A percentile compares a stretch with the other conserved stretches of the same genome.
Evolutionary conservation across 2,113 vertebrate species (phyloP).

Genomic region (Sorex fumeus): DNA sequence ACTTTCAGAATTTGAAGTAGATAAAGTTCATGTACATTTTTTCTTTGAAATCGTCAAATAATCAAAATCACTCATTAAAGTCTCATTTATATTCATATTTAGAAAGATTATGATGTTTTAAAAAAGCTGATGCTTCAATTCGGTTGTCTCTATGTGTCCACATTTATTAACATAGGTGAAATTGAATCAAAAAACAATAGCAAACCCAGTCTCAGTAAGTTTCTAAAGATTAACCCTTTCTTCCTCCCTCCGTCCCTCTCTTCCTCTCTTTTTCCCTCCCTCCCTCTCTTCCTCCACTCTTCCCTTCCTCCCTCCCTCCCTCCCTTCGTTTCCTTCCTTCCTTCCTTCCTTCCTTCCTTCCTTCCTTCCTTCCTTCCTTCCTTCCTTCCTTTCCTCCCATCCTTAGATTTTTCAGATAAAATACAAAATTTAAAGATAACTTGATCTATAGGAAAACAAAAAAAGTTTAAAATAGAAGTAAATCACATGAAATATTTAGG

Average conservation of each 20-base stretch:
- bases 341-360: too few species aligned
- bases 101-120: not conserved
- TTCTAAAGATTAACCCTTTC: not conserved
- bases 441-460: not conserved
- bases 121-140: constrained; percentile 20
- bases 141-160: not conserved
- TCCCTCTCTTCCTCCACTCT: too few species aligned
- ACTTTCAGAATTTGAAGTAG: constrained; percentile 43
- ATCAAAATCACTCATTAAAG: not conserved
- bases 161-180: not conserved
- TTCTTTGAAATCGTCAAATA: constrained; percentile 11
- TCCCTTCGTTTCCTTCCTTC: too few species aligned
- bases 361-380: rapidly evolving
- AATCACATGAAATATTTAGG: not conserved
- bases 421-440: too few species aligned
- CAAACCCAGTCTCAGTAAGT: not conserved
- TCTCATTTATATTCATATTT: constrained; percentile 23
- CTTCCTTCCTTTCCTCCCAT: too few species aligned
- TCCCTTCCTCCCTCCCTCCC: too few species aligned
- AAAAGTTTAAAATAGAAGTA: not conserved
- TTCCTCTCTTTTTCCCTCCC: too few species aligned
- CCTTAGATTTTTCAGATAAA: not conserved
- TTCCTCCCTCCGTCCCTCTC: not conserved
- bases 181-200: not conserved
- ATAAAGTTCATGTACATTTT: not conserved